Evolutionary conservation across 2,888 invertebrate genomes (phyloP).

Genomic region (Drosophila differens): DNA sequence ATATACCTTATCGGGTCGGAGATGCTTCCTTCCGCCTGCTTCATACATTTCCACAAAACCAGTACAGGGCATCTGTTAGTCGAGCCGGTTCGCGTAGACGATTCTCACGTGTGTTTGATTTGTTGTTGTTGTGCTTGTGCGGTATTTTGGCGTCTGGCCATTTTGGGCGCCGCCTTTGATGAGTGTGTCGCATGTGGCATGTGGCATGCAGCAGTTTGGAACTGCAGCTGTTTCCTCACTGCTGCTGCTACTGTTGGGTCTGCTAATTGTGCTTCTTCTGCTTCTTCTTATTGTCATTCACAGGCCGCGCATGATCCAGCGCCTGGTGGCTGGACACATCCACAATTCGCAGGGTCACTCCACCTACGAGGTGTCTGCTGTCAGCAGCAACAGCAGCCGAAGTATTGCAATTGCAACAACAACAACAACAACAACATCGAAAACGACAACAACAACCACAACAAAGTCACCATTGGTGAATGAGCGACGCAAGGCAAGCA

Average conservation of each 20-base stretch:
- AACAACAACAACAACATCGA: conserved; percentile 8
- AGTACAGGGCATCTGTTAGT: conserved; percentile 5
- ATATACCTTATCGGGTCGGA: background rate
- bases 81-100: background rate
- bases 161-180: conserved; percentile 52
- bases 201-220: background rate
- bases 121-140: background rate
- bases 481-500: conserved; percentile 71
- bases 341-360: conserved; percentile 83
- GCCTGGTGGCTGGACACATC: conserved; percentile 90
- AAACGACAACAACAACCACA: conserved; percentile 17
- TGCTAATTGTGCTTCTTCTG: background rate
- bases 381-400: conserved; percentile 70
- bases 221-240: background rate
- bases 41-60: background rate
- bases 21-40: background rate
- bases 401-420: conserved; percentile 39
- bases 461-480: conserved; percentile 20
- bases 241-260: background rate
- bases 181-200: conserved; percentile 12
- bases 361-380: conserved; percentile 77
- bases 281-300: conserved; percentile 7
- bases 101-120: background rate
- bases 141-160: conserved; percentile 33
- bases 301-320: conserved; percentile 87